These are phyloP conservation scores for Alligator mississippiensis DNA, from an alignment of 2,113 vertebrate genomes.

Conservation along the genomic window DNA sequence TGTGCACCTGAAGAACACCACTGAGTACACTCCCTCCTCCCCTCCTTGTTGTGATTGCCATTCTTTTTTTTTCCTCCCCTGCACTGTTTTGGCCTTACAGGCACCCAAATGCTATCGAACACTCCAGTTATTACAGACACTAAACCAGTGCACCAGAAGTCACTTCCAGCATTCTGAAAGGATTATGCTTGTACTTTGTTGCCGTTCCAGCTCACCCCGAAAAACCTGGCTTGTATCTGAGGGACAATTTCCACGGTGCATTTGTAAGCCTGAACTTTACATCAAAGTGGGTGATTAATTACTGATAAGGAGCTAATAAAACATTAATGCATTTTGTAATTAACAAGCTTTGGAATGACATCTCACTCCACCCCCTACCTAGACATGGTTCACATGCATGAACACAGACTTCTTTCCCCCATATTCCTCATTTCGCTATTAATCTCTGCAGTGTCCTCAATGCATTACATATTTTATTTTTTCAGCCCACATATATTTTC, in stretches of 20 bases:
- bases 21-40: constrained; percentile 37
- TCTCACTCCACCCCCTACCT: background rate
- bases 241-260: constrained; percentile 72
- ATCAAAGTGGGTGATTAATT: constrained; percentile 90
- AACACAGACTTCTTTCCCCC: constrained; percentile 20
- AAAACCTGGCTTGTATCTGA: constrained; percentile 59
- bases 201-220: constrained; percentile 47
- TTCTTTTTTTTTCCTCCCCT: background rate
- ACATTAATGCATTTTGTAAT: constrained; percentile 88
- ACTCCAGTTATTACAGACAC: background rate
- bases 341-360: constrained; percentile 77
- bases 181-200: constrained; percentile 32
- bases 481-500: constrained; percentile 76
- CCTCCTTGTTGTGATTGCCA: constrained; percentile 29
- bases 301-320: constrained; percentile 91
- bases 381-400: background rate
- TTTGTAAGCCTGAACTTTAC: constrained; percentile 88
- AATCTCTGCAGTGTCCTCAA: constrained; percentile 55
- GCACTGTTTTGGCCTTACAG: background rate
- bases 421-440: constrained; percentile 67
- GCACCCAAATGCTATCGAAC: constrained; percentile 15
- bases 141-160: background rate
- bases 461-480: constrained; percentile 49
- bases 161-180: constrained; percentile 57
- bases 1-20: constrained; percentile 78